phyloP scores from a whole-genome alignment of 2,113 vertebrate genomes.

The Sphyrna mokarran region DNA sequence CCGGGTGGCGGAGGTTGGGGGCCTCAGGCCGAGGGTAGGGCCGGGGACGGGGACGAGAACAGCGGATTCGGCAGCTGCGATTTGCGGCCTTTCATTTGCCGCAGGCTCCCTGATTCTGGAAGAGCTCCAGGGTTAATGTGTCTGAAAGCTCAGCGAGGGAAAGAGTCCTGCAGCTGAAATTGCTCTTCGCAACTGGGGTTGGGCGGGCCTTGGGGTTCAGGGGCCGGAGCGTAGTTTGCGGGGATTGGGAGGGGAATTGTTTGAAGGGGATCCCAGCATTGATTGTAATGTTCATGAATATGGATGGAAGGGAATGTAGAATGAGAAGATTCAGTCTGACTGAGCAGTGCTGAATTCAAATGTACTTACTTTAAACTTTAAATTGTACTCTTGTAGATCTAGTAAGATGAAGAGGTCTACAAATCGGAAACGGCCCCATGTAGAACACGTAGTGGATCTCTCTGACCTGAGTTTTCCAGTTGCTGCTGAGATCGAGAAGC shows the following conservation, averaged over 20 bases:
- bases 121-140: neutral
- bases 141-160: conserved; percentile 38
- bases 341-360: neutral
- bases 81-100: too few relatives aligned
- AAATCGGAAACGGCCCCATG: conserved; percentile 49
- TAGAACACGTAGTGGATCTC: conserved; percentile 44
- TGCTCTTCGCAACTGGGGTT: too few relatives aligned
- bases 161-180: neutral
- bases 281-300: neutral
- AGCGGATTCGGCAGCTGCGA: too few relatives aligned
- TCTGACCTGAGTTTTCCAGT: conserved; percentile 56
- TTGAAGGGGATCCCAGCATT: too few relatives aligned
- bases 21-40: too few relatives aligned
- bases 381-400: neutral
- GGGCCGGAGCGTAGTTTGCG: too few relatives aligned
- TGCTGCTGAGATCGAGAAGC: conserved; percentile 58
- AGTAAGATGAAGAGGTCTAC: conserved; percentile 67
- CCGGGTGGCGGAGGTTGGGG: too few relatives aligned
- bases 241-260: too few relatives aligned
- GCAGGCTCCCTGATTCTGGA: too few relatives aligned
- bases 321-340: neutral
- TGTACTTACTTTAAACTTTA: neutral
- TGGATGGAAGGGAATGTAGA: neutral
- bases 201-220: too few relatives aligned
- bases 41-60: rapidly evolving